A percentile compares a stretch with the other conserved stretches of the same genome.
Evolutionary conservation across 2,797 vertebrate species (phyloP).

Genomic region (Varecia variegata): DNA sequence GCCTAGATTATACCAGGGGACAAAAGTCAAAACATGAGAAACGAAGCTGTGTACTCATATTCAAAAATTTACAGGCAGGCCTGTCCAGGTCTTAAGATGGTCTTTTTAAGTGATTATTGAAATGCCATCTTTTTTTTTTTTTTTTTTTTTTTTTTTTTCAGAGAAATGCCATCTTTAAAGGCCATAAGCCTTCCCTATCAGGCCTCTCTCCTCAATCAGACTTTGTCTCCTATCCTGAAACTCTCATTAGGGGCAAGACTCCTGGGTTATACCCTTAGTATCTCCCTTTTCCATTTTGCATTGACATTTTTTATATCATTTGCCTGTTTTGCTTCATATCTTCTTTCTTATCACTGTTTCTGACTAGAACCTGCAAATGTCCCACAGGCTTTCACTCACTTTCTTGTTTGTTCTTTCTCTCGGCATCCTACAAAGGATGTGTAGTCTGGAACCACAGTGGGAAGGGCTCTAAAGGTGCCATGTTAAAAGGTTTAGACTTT

Average conservation of each 20-base stretch:
- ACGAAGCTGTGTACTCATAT: not conserved
- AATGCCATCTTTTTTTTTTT: not conserved
- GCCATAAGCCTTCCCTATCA: not conserved
- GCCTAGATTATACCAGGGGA: not conserved
- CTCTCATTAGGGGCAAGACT: not conserved
- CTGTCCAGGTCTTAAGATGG: not conserved
- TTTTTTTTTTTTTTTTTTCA: no score
- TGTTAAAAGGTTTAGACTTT: not conserved
- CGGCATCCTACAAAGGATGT: not conserved
- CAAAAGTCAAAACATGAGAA: conserved; percentile 1
- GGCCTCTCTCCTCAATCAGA: not conserved
- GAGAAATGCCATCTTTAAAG: not conserved
- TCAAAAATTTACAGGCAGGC: not conserved
- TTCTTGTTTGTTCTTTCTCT: not conserved
- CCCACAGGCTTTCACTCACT: not conserved
- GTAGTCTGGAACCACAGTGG: not conserved
- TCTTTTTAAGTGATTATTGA: not conserved
- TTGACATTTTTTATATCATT: not conserved
- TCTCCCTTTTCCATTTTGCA: not conserved
- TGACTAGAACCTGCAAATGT: not conserved
- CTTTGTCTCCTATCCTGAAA: not conserved
- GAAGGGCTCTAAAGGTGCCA: not conserved
- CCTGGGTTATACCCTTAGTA: not conserved
- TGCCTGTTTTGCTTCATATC: not conserved
- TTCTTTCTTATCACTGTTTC: not conserved